Percentiles rank a stretch among this genome's conserved stretches.
Evolutionary conservation across 2,888 invertebrate genomes (phyloP).

Genomic region (Crepidodera aurea): DNA sequence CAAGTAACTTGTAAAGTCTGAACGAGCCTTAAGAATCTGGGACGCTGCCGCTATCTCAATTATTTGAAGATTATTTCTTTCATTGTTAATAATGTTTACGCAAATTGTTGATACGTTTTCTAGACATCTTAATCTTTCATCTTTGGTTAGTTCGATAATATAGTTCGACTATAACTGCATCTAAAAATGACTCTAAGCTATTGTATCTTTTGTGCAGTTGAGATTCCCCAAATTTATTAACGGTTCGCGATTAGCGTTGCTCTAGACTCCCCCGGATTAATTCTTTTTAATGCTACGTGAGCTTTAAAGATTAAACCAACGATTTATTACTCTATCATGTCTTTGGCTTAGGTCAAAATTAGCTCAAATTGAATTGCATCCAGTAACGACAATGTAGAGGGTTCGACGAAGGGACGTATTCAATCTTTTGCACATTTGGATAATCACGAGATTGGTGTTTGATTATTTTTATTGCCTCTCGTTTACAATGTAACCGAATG

Average conservation of each 20-base stretch:
- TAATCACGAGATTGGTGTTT: not conserved
- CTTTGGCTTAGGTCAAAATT: constrained; percentile 16
- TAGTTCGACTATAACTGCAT: not conserved
- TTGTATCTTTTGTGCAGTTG: constrained; percentile 1
- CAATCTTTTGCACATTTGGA: not conserved
- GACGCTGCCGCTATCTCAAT: too few relatives aligned
- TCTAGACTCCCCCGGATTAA: constrained; percentile 9
- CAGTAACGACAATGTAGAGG: not conserved
- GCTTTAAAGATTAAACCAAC: constrained; percentile 17
- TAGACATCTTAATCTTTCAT: not conserved
- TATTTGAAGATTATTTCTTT: too few relatives aligned
- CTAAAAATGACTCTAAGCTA: not conserved
- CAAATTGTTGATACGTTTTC: too few relatives aligned
- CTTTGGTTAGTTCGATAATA: not conserved
- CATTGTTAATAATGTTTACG: too few relatives aligned
- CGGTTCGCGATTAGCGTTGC: constrained; percentile 2
- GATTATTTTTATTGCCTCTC: not conserved
- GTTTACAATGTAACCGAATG: not conserved
- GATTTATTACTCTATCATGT: constrained; percentile 15
- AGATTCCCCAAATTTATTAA: not conserved
- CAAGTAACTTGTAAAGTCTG: too few relatives aligned
- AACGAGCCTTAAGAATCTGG: too few relatives aligned
- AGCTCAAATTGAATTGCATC: constrained; percentile 6
- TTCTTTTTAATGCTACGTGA: constrained; percentile 7
- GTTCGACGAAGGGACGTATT: not conserved